Evolutionary conservation across 2,113 vertebrate genomes (phyloP), one percentile per base, ranked within the genome.

Genomic region (Ardeotis arabs): DNA sequence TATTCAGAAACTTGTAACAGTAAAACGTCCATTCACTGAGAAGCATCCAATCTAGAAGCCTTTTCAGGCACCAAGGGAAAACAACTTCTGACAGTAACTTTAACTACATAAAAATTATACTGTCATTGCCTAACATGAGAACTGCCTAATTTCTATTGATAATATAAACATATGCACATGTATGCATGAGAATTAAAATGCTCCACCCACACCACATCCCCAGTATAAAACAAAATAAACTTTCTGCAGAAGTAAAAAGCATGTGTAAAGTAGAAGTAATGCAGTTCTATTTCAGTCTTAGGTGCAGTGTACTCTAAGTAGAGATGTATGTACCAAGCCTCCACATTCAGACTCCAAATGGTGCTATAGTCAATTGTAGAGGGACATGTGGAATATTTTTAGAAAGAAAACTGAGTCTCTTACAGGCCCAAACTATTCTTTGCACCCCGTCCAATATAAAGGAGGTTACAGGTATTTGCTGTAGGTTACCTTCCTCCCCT

Each of bases 41-140:
- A 67, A 84, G 22, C 24, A 33, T 39, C 53, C 14, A 23, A 31
- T 83, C 67, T 49, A 37, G 27, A 87, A 75, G 47, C 20, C 19
- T 67, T 67, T 70, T 76, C 18, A 37, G 21, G 44, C 24, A 72
- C 10, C 47, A 88, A 8, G 7, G 16, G 45, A 91, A 92, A 96
- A 86, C 28, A 91, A 68, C 18, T 83, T 66, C 35, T 73, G 37
- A 89, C 49, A 80, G 73, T 78, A 89, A 68, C 45, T 95, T 83
- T 28, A 86, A 44, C 28, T 33, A 20, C 0, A 0, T 56, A 64
- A 87, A 64, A 77, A 20, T 0, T 0, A 41, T 44, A 12, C 14
- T 75, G 28, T n/a, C 4, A 4, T 45, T 66, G 64, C 24, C 27
- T 12, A 59, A 47, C 2, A 22, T 6, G 4, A 50, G 15, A 77